These are phyloP conservation scores for Lithophane semibrunnea DNA, from an alignment of 2,888 invertebrate species.

Conservation along the genomic window DNA sequence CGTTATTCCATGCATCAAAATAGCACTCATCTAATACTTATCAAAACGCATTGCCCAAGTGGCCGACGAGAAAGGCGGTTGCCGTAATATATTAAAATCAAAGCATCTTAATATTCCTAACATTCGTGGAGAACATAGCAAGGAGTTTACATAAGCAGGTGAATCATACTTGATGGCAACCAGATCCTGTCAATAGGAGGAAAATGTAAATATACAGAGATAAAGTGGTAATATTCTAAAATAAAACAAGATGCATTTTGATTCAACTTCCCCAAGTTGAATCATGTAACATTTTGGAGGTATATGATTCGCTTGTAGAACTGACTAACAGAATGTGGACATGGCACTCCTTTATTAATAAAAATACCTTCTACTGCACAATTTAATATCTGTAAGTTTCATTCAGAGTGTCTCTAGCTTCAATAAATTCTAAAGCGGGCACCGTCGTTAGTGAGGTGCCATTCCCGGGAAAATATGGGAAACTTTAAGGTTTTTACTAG, in stretches of 20 bases:
- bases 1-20: slow-evolving; percentile 26
- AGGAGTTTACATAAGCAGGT: slow-evolving; percentile 41
- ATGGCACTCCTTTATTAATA: background rate
- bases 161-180: slow-evolving; percentile 45
- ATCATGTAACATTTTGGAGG: slow-evolving; percentile 10
- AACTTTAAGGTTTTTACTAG: background rate
- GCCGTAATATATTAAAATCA: slow-evolving; percentile 23
- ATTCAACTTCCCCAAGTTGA: slow-evolving; percentile 14
- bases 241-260: slow-evolving; percentile 22
- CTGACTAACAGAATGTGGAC: slow-evolving; percentile 2
- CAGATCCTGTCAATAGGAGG: slow-evolving; percentile 38
- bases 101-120: slow-evolving; percentile 15
- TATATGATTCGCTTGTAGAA: slow-evolving; percentile 4
- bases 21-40: slow-evolving; percentile 13
- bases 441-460: background rate
- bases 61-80: slow-evolving; percentile 21
- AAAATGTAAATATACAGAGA: slow-evolving; percentile 27
- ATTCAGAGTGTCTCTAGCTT: background rate
- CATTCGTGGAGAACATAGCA: slow-evolving; percentile 6
- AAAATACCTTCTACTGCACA: background rate
- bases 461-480: background rate
- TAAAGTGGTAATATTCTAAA: slow-evolving; percentile 18
- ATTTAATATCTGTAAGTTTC: background rate
- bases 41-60: slow-evolving; percentile 31
- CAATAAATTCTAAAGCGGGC: background rate